Conservation (phyloP, 2,888 invertebrate species). For the Synergus itoensis region DNA sequence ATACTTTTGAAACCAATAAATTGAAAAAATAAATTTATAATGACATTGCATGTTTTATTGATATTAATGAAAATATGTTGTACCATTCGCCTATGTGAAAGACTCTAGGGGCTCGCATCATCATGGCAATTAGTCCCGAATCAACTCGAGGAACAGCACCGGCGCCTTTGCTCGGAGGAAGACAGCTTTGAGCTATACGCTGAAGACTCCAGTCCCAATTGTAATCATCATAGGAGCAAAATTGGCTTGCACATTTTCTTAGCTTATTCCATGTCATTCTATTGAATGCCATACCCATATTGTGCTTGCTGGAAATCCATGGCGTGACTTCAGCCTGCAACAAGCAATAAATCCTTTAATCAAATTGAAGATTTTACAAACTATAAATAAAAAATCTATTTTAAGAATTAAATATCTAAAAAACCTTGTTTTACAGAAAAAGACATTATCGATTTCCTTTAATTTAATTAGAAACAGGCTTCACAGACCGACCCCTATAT, state of each 20-base stretch:
- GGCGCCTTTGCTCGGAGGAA: slow-evolving; percentile 82
- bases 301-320: slow-evolving; percentile 98
- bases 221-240: slow-evolving; percentile 98
- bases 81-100: slow-evolving; percentile 99
- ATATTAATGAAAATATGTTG: slow-evolving; percentile 68
- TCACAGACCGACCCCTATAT: too few relatives aligned
- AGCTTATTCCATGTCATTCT: slow-evolving; percentile 92
- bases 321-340: slow-evolving; percentile 92
- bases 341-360: neutral
- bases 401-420: neutral
- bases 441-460: neutral
- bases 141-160: slow-evolving; percentile 71
- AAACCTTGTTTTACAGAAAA: neutral
- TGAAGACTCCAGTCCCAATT: slow-evolving; percentile 99
- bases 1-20: neutral
- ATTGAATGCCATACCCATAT: slow-evolving; percentile 99
- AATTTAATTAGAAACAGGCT: too few relatives aligned
- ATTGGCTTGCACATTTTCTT: slow-evolving; percentile 88
- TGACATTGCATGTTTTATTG: neutral
- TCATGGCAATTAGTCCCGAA: slow-evolving; percentile 87
- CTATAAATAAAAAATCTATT: neutral
- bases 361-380: neutral
- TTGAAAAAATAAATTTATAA: neutral
- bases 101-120: slow-evolving; percentile 95
- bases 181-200: slow-evolving; percentile 91